Evolutionary conservation across 2,888 invertebrate species (phyloP), one percentile per base, ranked within the genome.

Genomic region (Vesta saturnalis): DNA sequence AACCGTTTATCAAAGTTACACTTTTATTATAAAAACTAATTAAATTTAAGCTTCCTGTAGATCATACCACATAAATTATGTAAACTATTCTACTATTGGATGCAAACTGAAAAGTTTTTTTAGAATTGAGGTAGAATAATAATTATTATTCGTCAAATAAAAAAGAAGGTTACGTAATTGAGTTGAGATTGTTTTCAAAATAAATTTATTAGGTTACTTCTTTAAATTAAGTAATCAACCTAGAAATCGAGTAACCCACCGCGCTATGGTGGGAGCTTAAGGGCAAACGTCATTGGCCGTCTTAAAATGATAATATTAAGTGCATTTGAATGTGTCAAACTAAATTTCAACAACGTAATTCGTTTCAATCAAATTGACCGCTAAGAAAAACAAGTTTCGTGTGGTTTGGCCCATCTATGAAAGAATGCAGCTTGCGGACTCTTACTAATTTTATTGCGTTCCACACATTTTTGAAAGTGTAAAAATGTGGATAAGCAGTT

Each of bases 291-390:
- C 56, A 23, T 63, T 54, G 54, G 54, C 56, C 30, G 30, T 56
- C 58, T 57, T 58, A 64, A 49, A 64, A 35, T 58, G 64, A 58
- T 58, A 63, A 49, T 47, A 52, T 57, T 58, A 16, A 22, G 19
- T 22, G 56, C 23, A 63, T 63, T 63, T 49, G 57, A 56, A 19
- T 18, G 46, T 64, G 64, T 64, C 64, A 58, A 46, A 58, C 58
- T 15, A 43, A 57, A 39, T 39, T n/a, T 43, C 55, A 16, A 23
- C 22, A 39, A 63, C 47, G 49, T 63, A 63, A 57, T 58, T 64
- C 54, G 46, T 57, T 63, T 55, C 60, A 56, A 30, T 56, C 23
- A 15, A 35, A 35, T 56, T 19, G 19, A n/a, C 21, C 21, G 52
- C 10, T 18, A 49, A 12, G 18, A 18, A 49, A 49, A 39, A 39